phyloP scores from a whole-genome alignment of 1,140 invertebrate species.

The Paraescarpia echinospica region DNA sequence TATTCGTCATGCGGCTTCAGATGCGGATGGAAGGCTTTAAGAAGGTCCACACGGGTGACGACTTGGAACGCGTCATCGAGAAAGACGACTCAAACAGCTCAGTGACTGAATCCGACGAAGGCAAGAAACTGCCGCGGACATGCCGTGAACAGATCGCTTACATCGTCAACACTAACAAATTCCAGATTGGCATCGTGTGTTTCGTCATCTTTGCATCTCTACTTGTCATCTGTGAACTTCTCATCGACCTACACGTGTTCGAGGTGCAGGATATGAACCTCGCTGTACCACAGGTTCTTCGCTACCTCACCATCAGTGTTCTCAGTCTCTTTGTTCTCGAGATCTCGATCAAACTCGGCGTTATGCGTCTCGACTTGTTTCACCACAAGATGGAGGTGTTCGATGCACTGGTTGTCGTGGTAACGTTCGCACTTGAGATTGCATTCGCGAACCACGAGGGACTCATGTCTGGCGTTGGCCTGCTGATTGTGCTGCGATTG shows the following conservation, averaged over 20 bases:
- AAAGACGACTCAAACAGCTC: constrained; percentile 53
- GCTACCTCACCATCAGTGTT: constrained; percentile 51
- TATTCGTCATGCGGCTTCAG: not conserved
- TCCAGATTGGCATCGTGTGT: constrained; percentile 51
- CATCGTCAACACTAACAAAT: constrained; percentile 50
- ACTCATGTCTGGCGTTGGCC: constrained; percentile 46
- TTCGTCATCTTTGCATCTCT: constrained; percentile 54
- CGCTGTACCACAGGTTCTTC: constrained; percentile 45
- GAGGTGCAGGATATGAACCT: constrained; percentile 19
- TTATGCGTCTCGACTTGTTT: constrained; percentile 53
- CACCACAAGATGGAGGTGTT: constrained; percentile 57
- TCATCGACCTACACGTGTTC: constrained; percentile 51
- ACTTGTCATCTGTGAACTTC: constrained; percentile 51
- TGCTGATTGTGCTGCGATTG: constrained; percentile 53
- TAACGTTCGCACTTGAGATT: constrained; percentile 57
- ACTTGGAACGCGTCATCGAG: constrained; percentile 55
- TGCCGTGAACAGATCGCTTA: constrained; percentile 41
- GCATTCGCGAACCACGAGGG: constrained; percentile 45
- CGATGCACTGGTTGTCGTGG: constrained; percentile 55
- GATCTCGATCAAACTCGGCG: constrained; percentile 52
- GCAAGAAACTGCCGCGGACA: constrained; percentile 40
- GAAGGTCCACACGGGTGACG: constrained; percentile 43
- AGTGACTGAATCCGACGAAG: constrained; percentile 46
- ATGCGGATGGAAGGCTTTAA: constrained; percentile 51
- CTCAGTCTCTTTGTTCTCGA: constrained; percentile 55